Base-by-base conservation (phyloP, 2,797 vertebrate species). In the Amazona finschi region DNA sequence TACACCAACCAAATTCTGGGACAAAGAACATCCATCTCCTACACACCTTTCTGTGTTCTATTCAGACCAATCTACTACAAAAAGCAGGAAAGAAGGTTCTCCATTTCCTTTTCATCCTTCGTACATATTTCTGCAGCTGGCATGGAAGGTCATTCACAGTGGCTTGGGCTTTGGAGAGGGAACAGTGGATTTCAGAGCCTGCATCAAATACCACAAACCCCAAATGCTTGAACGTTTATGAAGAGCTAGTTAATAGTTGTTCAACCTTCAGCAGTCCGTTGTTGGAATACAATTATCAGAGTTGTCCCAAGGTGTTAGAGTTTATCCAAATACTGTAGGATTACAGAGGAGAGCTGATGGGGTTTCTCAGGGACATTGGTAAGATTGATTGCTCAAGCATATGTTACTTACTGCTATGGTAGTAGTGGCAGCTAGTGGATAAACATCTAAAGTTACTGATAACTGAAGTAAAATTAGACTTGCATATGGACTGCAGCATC, bases 41-140 rank as follows among this genome's bases (percentile, higher is more conserved):
- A 12, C 15, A 5, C 15, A 8, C 12, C 49, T 72, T 6, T 44
- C 8, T 52, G 14, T 20, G 61, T 36, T 85, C 41, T 85, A 46
- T 69, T 94, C 53, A 50, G 62, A 81, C 14, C 16, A 58, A 12
- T 65, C 44, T 81, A 10, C 81, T 61, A 49, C 4, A 81, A 69
- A 91, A 93, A 64, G 16, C 16, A 47, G 46, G 44, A 62, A 46
- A 85, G 77, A 57, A 61, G 7, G n/a, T 70, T 76, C 36, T 20
- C 2, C 4, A 11, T 52, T 55, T 75, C 17, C 7, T 69, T 58
- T 90, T 82, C 12, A 27, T 44, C 15, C 49, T 83, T 78, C 55
- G 16, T 47, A 2, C 1, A 0, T 67, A 31, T 74, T 74, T 53
- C 52, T 49, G 12, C 2, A 21, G 7, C 28, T 61, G 21, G 19